Evolutionary conservation across 2,888 invertebrate genomes (phyloP), one percentile per base, ranked within the genome.

Genomic region (Tetropium fuscum): DNA sequence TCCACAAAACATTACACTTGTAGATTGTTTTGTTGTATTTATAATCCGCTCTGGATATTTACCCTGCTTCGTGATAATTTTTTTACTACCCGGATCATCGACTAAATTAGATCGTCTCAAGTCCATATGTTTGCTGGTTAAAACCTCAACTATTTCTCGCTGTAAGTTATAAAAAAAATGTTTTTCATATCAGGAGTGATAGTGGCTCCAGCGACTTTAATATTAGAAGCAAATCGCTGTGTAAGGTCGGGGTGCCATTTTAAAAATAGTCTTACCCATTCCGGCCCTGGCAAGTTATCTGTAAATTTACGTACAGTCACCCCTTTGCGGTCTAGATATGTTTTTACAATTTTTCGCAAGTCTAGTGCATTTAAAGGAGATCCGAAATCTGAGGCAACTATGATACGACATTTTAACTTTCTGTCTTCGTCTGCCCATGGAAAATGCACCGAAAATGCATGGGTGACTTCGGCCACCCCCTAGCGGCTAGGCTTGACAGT

Each of bases 31-130:
- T 3, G 72, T 55, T 5, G 60, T 44, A 58, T 80, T 74, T 45
- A 72, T 66, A n/a, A 77, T 71, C 19, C 71, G 34, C 43, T 78
- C 75, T 8, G 73, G 69, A 56, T 80, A 74, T 61, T 78, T 80
- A 6, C 55, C 76, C 49, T 72, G 55, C 57, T 70, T 64, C 8
- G 58, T 60, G 34, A 74, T 68, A 11, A 67, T 63, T 48, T 63
- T 70, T 60, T 69, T 71, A 25, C 49, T 62, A 1, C 74, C 76
- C 19, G 76, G 74, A 53, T 80, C 75, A n/a, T n/a, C 45, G 25
- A 25, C 20, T 45, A 45, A 45, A 25, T 45, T 45, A 3, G 45
- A 45, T 45, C 34, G 13, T 34, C 34, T 4, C n/a, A 34, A 13
- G 3, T 34, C 34, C 34, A 34, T 13, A 34, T 41, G 18, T 41